A percentile compares a stretch with the other conserved stretches of the same genome.
phyloP scores from a whole-genome alignment of 1,140 invertebrate species.

The Coenobita brevimanus region DNA sequence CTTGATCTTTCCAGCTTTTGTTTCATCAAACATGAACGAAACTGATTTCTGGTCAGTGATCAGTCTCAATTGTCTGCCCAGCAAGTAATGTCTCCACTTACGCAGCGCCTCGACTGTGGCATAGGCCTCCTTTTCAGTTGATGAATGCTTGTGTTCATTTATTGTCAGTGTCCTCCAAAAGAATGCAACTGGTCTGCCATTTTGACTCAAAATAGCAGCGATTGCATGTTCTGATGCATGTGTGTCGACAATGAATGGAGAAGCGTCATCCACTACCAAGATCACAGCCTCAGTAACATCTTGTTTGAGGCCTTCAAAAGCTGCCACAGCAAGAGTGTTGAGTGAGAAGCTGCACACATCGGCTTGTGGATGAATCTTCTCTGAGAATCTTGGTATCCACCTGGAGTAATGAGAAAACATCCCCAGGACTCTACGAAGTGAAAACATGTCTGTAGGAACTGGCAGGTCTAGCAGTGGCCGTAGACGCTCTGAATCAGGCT shows the following conservation, averaged over 20 bases:
- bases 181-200: no score
- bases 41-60: no score
- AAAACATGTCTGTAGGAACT: no score
- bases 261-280: background rate
- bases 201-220: slow-evolving; percentile 65
- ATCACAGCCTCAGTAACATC: slow-evolving; percentile 32
- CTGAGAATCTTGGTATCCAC: no score
- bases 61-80: slow-evolving; percentile 56
- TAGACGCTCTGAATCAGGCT: background rate
- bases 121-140: slow-evolving; percentile 67
- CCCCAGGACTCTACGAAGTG: no score
- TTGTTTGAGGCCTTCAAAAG: slow-evolving; percentile 52
- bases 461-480: no score
- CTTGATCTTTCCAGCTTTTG: no score
- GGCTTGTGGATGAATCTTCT: no score
- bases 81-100: slow-evolving; percentile 57
- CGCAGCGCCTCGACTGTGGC: slow-evolving; percentile 51
- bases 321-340: background rate
- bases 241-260: slow-evolving; percentile 28
- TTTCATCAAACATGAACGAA: no score
- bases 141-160: slow-evolving; percentile 32
- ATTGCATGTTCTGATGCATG: slow-evolving; percentile 66
- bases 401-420: no score
- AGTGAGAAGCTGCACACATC: no score
- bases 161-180: slow-evolving; percentile 34